phyloP scores from a whole-genome alignment of 2,113 vertebrate species.

The Emydura subglobosa region DNA sequence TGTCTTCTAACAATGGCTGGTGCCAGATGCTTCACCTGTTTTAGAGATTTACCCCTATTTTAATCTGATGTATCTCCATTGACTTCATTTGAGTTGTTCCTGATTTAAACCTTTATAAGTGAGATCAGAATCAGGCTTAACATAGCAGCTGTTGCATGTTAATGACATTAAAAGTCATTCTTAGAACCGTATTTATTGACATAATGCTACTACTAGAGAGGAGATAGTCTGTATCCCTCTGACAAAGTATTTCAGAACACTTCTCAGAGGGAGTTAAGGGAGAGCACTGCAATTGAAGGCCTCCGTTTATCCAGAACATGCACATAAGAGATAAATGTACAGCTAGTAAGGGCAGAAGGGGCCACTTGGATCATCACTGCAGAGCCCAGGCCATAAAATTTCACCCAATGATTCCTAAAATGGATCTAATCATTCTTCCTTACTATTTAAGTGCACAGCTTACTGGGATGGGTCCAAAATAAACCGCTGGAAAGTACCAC shows the following conservation, averaged over 20 bases:
- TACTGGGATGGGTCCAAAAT: background rate
- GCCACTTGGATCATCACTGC: no score
- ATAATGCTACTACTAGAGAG: background rate
- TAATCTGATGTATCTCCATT: background rate
- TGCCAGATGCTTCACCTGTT: no score
- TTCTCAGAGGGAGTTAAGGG: no score
- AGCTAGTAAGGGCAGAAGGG: no score
- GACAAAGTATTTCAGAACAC: accelerated
- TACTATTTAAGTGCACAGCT: background rate
- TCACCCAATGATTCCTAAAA: background rate
- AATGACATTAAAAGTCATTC: background rate
- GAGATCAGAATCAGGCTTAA: no score
- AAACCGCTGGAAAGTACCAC: background rate
- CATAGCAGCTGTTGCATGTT: background rate
- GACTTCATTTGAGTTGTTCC: background rate
- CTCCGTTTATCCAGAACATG: background rate
- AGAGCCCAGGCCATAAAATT: background rate
- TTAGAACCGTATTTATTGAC: background rate
- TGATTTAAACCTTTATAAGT: no score
- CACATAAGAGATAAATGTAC: background rate
- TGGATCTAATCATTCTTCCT: background rate
- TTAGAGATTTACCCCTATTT: background rate
- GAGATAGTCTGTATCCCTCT: accelerated
- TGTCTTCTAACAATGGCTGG: no score
- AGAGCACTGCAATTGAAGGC: no score